phyloP scores from a whole-genome alignment of 2,113 vertebrate species.

The Mesocricetus auratus region DNA sequence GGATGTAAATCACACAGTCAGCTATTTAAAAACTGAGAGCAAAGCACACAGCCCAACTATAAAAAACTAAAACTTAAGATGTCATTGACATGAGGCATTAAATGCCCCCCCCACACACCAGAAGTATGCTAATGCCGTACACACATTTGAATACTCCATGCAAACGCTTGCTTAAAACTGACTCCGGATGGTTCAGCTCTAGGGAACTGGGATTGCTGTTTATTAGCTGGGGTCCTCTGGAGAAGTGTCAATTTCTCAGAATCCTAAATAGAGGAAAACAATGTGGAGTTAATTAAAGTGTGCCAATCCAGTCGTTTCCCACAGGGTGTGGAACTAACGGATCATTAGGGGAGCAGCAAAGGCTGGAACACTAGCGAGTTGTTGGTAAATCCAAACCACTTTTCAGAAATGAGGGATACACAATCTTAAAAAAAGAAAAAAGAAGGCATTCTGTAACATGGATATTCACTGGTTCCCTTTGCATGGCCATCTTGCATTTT shows the following conservation, averaged over 20 bases:
- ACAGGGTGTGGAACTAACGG: not conserved
- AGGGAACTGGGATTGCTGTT: not conserved
- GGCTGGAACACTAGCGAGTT: not conserved
- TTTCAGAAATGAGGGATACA: not conserved
- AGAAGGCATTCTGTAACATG: not conserved
- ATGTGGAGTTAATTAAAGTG: constrained; percentile 49
- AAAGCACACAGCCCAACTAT: not conserved
- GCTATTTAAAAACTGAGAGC: constrained; percentile 23
- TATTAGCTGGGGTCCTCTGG: not conserved
- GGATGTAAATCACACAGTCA: not conserved
- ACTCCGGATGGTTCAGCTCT: not conserved
- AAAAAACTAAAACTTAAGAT: constrained; percentile 46
- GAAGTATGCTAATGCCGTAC: not conserved
- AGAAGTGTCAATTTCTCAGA: constrained; percentile 2
- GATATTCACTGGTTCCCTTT: not conserved
- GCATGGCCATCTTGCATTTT: not conserved
- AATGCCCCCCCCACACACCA: not conserved
- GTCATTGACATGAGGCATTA: not conserved
- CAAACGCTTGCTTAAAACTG: not conserved
- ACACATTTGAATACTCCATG: not conserved
- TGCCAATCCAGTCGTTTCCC: not conserved
- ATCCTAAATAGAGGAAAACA: constrained; percentile 38
- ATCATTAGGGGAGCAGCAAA: not conserved
- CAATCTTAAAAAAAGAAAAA: not conserved
- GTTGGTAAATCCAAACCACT: not conserved